Evolutionary conservation across 2,888 invertebrate species (phyloP).

Genomic region (Andricus quercusramuli): DNA sequence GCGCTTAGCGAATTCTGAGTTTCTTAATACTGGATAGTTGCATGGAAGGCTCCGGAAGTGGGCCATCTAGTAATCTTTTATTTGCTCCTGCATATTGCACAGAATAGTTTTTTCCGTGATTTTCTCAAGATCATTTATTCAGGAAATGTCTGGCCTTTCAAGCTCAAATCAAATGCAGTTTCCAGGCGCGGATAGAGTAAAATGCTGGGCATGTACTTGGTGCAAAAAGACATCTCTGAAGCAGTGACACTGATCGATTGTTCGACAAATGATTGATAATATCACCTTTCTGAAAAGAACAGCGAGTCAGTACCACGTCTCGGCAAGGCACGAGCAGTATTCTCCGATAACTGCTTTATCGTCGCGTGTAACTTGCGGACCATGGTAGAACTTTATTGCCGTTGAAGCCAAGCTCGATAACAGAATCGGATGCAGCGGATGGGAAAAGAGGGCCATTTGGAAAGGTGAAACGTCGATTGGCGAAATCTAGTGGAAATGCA

Average conservation of each 20-base stretch:
- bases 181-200: not conserved
- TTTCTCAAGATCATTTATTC: not conserved
- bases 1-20: too few species aligned
- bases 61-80: too few species aligned
- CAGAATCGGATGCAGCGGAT: conserved; percentile 41
- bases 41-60: too few species aligned
- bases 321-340: conserved; percentile 53
- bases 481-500: conserved; percentile 29
- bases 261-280: conserved; percentile 47
- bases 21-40: too few species aligned
- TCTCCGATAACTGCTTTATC: conserved; percentile 53
- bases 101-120: too few species aligned
- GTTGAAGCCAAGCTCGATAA: conserved; percentile 48
- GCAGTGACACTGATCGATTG: conserved; percentile 42
- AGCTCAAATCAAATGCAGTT: not conserved
- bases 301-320: conserved; percentile 42
- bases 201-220: not conserved
- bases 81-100: too few species aligned
- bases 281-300: conserved; percentile 9
- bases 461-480: not conserved
- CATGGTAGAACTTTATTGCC: conserved; percentile 50
- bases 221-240: not conserved
- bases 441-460: not conserved
- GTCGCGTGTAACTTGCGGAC: conserved; percentile 44
- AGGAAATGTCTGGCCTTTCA: not conserved